Evolutionary conservation across 92 coral and sea anemone species (phyloP).

Genomic region (Porites cylindrica): DNA sequence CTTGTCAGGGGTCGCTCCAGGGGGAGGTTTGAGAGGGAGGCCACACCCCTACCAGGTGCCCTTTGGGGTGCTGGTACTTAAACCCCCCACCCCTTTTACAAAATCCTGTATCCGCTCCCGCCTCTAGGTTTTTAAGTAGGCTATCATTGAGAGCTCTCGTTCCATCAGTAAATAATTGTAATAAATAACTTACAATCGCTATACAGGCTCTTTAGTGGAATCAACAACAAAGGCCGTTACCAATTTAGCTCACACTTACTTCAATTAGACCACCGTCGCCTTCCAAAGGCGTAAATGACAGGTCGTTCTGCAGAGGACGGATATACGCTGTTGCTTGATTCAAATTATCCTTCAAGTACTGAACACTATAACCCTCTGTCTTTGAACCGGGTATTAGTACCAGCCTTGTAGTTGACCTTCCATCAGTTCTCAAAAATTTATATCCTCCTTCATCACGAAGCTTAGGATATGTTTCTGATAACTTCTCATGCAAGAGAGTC

Average conservation of each 20-base stretch:
- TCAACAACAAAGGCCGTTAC: conserved; percentile 3
- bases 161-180: not conserved
- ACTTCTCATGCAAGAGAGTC: conserved; percentile 31
- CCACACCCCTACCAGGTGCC: conserved; percentile 16
- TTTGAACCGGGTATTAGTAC: conserved; percentile 35
- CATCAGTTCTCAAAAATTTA: conserved; percentile 41
- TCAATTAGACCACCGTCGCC: not conserved
- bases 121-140: not conserved
- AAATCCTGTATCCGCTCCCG: not conserved
- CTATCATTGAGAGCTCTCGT: not conserved
- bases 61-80: conserved; percentile 6
- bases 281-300: conserved; percentile 26
- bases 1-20: conserved; percentile 4
- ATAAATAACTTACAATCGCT: conserved; percentile 3
- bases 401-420: conserved; percentile 23
- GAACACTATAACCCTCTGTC: conserved; percentile 34
- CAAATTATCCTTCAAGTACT: conserved; percentile 30
- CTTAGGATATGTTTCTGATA: conserved; percentile 28
- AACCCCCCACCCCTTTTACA: not conserved
- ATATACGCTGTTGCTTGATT: conserved; percentile 34
- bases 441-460: conserved; percentile 40
- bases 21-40: conserved; percentile 13
- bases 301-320: conserved; percentile 27
- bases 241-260: conserved; percentile 13
- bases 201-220: conserved; percentile 1